Evolutionary conservation across 2,797 vertebrate species (phyloP), one percentile per base, ranked within the genome.

Genomic region (Crocidura indochinensis): DNA sequence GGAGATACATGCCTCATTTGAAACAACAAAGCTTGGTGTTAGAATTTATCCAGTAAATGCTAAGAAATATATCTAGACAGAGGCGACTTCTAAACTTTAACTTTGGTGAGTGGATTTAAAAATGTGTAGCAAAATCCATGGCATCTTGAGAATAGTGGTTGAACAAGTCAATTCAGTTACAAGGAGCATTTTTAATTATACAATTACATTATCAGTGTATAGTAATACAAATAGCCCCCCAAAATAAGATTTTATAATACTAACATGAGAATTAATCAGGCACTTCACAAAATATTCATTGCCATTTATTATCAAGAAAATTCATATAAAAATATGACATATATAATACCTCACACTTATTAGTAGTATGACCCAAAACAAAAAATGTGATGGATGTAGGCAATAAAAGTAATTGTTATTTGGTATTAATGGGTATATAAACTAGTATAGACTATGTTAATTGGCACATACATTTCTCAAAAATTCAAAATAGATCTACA

Each of bases 11-110:
- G 81, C 89, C 80, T 65, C 91, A 92, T 62, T 93, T 84, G 94
- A 95, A 38, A 81, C 82, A 92, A 95, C 94, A 93, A 96, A 91
- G 15, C 31, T 24, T 94, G 75, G 91, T 94, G 92, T 53, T 72
- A 72, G 84, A 96, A 92, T 47, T 87, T 88, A 62, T 94, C 92
- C 26, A 51, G n/a, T 67, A 11, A 88, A 44, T 10, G 64, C 53
- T 73, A 26, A 0, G 11, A 15, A 24, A 46, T 22, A 6, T 27
- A 83, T 46, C 67, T 75, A 84, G 67, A 44, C 27, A 76, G 83
- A 80, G 29, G n/a, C 62, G 51, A 44, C 20, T 27, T 27, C 10
- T 10, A 1, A 69, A 27, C 49, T 69, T 22, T 73, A 27, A 31
- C 10, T 12, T 8, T 67, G 24, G 10, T 17, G 80, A 86, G 64